Evolutionary conservation across 2,113 vertebrate species (phyloP), one percentile per base, ranked within the genome.

Genomic region (Zosterops borbonicus): DNA sequence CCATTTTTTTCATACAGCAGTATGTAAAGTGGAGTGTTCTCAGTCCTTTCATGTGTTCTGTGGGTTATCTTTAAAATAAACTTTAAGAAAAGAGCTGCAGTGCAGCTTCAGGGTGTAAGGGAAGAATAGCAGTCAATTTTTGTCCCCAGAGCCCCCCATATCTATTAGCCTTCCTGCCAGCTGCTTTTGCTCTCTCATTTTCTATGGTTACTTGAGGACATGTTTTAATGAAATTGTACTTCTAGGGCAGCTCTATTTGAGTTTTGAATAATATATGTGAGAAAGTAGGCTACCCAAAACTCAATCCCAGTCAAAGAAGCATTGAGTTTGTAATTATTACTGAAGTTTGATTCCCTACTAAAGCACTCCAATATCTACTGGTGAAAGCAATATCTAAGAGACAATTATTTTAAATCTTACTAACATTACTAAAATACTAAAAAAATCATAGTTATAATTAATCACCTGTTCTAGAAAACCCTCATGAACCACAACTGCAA

Each of bases 161-260:
- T 92, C 83, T 92, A 47, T 89, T 78, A 91, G 74, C 29, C 9
- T 92, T 49, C 49, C 44, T 82, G 52, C 23, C 69, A 84, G 33
- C 41, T 74, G 52, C 69, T 87, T 78, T 87, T 78, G 12, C 56
- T 83, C n/a, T 93, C 76, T 83, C 64, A 63, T 86, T 93, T 90
- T 83, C 42, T 50, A 8, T 42, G 50, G 86, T 92, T 86, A 92
- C 89, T 93, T 80, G 80, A 81, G 83, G 95, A 95, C 52, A 83
- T 9, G 20, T 83, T 93, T 93, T 90, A 96, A 95, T 89, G 76
- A 86, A 92, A 95, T 46, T 63, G 76, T 89, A 92, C 71, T 96
- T 94, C 39, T 83, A 89, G 80, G 79, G 86, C 65, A 92, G 49
- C 28, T 64, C 50, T 90, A 33, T 96, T 88, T 94, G 79, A 81